These are phyloP conservation scores for Ectemnius cavifrons DNA, from an alignment of 2,888 invertebrate genomes.

Conservation along the genomic window DNA sequence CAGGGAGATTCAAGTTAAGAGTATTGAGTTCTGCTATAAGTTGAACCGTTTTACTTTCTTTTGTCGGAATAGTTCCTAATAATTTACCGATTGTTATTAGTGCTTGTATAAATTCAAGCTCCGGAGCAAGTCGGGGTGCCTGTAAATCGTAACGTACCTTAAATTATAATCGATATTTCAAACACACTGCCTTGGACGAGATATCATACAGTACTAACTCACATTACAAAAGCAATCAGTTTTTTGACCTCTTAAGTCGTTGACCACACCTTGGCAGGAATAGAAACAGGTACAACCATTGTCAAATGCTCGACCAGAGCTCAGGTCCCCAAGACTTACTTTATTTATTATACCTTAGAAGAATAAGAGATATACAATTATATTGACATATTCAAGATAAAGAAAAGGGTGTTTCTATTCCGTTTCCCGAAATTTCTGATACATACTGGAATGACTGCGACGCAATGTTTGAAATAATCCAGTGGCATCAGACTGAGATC, in stretches of 20 bases:
- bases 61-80: constrained; percentile 88
- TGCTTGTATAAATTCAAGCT: constrained; percentile 92
- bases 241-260: constrained; percentile 87
- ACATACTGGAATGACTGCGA: constrained; percentile 76
- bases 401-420: constrained; percentile 13
- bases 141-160: constrained; percentile 67
- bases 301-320: constrained; percentile 97
- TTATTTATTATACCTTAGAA: constrained; percentile 78
- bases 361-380: constrained; percentile 17
- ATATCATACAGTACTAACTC: constrained; percentile 65
- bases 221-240: constrained; percentile 89
- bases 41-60: constrained; percentile 95
- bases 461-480: constrained; percentile 81
- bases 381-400: neutral
- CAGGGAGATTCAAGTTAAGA: constrained; percentile 97
- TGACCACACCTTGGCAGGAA: constrained; percentile 89
- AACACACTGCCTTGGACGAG: too few species aligned
- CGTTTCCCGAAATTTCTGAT: neutral
- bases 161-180: too few species aligned
- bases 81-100: constrained; percentile 92
- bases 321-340: constrained; percentile 91
- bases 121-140: constrained; percentile 90
- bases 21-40: constrained; percentile 95
- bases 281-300: constrained; percentile 96
- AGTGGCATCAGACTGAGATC: constrained; percentile 90